Percentiles rank a stretch among this genome's conserved stretches.
phyloP scores from a whole-genome alignment of 2,797 vertebrate genomes.

The Anolis apletophallus region DNA sequence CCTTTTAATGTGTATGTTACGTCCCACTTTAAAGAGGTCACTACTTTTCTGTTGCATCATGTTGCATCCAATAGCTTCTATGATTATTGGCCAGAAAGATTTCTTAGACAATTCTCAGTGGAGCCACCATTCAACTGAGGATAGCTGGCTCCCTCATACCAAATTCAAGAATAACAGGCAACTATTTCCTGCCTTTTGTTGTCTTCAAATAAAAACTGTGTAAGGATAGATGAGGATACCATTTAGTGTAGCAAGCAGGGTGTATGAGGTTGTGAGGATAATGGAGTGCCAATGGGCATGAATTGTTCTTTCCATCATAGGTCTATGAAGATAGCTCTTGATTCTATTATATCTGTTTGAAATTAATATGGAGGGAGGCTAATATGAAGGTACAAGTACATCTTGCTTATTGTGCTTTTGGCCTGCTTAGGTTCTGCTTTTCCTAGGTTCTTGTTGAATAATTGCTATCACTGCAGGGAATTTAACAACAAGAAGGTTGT shows the following conservation, averaged over 20 bases:
- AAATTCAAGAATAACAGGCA: background rate
- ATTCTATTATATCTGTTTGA: constrained; percentile 34
- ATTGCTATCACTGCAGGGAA: background rate
- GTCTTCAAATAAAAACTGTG: background rate
- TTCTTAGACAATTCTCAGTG: constrained; percentile 47
- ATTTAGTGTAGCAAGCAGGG: background rate
- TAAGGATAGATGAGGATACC: background rate
- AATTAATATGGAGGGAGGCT: background rate
- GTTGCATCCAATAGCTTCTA: constrained; percentile 72
- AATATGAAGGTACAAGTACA: constrained; percentile 25
- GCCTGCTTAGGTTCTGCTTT: constrained; percentile 29
- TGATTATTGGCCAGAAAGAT: constrained; percentile 63
- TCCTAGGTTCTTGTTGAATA: background rate
- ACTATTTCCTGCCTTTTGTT: background rate
- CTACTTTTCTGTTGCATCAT: constrained; percentile 80
- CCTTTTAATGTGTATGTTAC: constrained; percentile 71
- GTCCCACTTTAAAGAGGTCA: constrained; percentile 75
- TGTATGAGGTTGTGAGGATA: background rate
- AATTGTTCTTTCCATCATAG: constrained; percentile 9
- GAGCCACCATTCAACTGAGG: background rate
- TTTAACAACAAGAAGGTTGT: background rate
- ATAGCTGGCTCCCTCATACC: background rate
- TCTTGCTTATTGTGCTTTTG: constrained; percentile 29
- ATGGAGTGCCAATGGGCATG: background rate
- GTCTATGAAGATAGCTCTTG: fast-evolving